Evolutionary conservation across 2,797 vertebrate genomes (phyloP).

Genomic region (Vultur gryphus): DNA sequence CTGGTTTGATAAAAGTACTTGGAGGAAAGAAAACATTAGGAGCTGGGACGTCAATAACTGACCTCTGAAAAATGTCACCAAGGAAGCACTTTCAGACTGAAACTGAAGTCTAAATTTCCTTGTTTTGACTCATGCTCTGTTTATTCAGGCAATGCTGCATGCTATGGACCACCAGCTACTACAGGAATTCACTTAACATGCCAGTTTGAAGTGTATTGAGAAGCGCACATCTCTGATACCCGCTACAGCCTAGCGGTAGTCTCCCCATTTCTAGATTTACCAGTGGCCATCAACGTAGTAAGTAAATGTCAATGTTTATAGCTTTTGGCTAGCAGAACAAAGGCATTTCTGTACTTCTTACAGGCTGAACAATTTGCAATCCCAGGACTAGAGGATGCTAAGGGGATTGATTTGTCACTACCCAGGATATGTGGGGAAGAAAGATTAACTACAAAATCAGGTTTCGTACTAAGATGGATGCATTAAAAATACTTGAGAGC

Average conservation of each 20-base stretch:
- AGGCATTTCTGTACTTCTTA: background rate
- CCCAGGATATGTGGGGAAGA: background rate
- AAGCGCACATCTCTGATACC: fast-evolving
- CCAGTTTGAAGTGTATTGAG: fast-evolving
- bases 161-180: background rate
- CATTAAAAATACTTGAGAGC: background rate
- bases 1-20: background rate
- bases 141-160: background rate
- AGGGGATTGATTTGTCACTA: background rate
- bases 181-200: background rate
- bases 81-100: background rate
- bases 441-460: background rate
- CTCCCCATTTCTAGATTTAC: background rate
- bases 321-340: background rate
- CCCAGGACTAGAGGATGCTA: background rate
- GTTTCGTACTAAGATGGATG: background rate
- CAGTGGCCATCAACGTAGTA: fast-evolving
- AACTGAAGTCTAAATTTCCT: background rate
- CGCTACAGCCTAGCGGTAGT: background rate
- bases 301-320: background rate
- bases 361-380: background rate
- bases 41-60: background rate
- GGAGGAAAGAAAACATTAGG: background rate
- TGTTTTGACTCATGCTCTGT: background rate
- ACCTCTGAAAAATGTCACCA: background rate